Conservation (phyloP, 2,797 vertebrate genomes). For the Sylvilagus floridanus region DNA sequence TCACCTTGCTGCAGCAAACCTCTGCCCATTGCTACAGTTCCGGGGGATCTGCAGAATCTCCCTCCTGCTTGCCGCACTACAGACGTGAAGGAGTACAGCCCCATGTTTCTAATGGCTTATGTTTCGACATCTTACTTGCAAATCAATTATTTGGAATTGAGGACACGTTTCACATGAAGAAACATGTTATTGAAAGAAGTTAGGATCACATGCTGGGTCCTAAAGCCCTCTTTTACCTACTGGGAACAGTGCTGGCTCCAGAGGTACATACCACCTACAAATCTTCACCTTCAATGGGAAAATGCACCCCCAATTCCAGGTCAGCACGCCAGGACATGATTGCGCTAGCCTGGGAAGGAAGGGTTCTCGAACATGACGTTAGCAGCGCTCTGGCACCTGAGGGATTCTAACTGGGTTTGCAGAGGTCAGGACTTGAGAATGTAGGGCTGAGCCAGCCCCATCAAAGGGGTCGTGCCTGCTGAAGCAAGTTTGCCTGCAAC, state of each 20-base stretch:
- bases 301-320: not conserved
- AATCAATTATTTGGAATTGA: constrained; percentile 54
- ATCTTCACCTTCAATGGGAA: constrained; percentile 5
- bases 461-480: not conserved
- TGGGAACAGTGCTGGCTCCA: not conserved
- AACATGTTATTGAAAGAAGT: not conserved
- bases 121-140: constrained; percentile 40
- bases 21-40: no score
- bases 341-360: not conserved
- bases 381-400: not conserved
- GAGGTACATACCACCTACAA: not conserved
- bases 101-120: not conserved
- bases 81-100: not conserved
- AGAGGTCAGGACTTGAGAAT: not conserved
- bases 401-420: not conserved
- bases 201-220: not conserved
- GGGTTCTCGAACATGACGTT: not conserved
- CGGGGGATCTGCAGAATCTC: not conserved
- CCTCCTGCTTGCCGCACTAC: not conserved
- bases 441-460: not conserved
- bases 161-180: not conserved
- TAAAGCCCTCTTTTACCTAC: constrained; percentile 9
- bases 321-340: not conserved
- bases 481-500: not conserved
- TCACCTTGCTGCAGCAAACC: no score